phyloP scores from a whole-genome alignment of 1,140 invertebrate genomes.

The Pseudomyrmex flavicornis region DNA sequence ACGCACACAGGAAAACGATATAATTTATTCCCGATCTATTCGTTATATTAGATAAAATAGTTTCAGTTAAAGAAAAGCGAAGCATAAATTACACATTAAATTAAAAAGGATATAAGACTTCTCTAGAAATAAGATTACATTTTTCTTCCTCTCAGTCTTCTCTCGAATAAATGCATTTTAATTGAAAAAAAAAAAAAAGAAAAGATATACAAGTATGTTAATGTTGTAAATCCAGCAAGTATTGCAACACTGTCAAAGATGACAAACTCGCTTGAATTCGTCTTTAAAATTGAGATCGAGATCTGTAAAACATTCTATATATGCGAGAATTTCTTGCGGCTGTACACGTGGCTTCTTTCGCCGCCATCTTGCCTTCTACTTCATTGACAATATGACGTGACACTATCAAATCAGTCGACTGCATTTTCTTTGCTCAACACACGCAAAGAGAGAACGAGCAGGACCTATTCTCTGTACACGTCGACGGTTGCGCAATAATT shows the following conservation, averaged over 20 bases:
- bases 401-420: slow-evolving; percentile 30
- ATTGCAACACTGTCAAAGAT: too few relatives aligned
- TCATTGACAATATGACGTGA: slow-evolving; percentile 8
- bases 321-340: not conserved
- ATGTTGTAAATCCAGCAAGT: too few relatives aligned
- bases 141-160: too few relatives aligned
- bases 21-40: not conserved
- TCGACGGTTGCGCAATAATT: slow-evolving; percentile 56
- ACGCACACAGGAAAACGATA: too few relatives aligned
- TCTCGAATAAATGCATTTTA: too few relatives aligned
- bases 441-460: not conserved
- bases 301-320: not conserved
- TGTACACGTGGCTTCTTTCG: slow-evolving; percentile 27
- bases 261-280: not conserved
- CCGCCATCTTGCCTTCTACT: slow-evolving; percentile 41
- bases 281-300: not conserved
- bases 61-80: not conserved
- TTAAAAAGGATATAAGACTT: too few relatives aligned
- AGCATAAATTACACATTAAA: too few relatives aligned
- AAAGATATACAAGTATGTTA: too few relatives aligned
- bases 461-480: not conserved
- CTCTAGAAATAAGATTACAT: too few relatives aligned
- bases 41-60: too few relatives aligned
- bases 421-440: slow-evolving; percentile 6
- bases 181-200: too few relatives aligned